Evolutionary conservation across 2,888 invertebrate species (phyloP).

Genomic region (Chrysolina haemoptera): DNA sequence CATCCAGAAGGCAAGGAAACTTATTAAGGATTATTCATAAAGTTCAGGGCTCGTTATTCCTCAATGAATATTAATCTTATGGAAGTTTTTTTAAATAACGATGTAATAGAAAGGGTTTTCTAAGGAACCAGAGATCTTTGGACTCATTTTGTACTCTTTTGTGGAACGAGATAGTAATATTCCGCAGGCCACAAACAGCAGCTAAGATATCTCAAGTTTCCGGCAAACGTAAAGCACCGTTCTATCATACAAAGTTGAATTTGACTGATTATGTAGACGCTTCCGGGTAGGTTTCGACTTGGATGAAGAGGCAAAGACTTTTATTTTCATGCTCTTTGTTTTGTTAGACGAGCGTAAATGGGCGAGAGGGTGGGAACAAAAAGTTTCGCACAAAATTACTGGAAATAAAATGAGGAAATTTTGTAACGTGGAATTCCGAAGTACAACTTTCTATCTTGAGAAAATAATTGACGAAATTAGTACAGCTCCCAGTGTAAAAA

Average conservation of each 20-base stretch:
- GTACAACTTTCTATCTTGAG: too few relatives aligned
- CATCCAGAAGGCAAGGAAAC: not conserved
- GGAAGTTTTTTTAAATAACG: slow-evolving; percentile 31
- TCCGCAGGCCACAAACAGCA: slow-evolving; percentile 47
- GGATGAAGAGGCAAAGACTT: not conserved
- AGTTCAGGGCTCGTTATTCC: slow-evolving; percentile 22
- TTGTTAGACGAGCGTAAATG: not conserved
- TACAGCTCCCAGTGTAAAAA: too few relatives aligned
- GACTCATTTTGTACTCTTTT: slow-evolving; percentile 7
- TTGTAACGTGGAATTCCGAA: too few relatives aligned
- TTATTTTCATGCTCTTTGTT: not conserved
- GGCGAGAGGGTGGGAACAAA: not conserved
- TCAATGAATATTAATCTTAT: slow-evolving; percentile 31
- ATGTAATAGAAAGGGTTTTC: slow-evolving; percentile 27
- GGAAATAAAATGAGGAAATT: too few relatives aligned
- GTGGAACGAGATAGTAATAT: slow-evolving; percentile 31
- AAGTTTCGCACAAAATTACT: too few relatives aligned
- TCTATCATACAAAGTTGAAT: slow-evolving; percentile 50
- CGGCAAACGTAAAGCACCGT: slow-evolving; percentile 42
- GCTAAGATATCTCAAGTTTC: slow-evolving; percentile 45
- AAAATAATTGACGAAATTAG: too few relatives aligned
- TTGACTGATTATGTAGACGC: slow-evolving; percentile 49
- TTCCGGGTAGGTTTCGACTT: slow-evolving; percentile 24
- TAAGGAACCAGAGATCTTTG: slow-evolving; percentile 12
- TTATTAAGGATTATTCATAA: slow-evolving; percentile 24